Percentiles rank a stretch among this genome's conserved stretches.
These are phyloP conservation scores for Rostratula benghalensis DNA, from an alignment of 2,113 vertebrate genomes.

Conservation along the genomic window DNA sequence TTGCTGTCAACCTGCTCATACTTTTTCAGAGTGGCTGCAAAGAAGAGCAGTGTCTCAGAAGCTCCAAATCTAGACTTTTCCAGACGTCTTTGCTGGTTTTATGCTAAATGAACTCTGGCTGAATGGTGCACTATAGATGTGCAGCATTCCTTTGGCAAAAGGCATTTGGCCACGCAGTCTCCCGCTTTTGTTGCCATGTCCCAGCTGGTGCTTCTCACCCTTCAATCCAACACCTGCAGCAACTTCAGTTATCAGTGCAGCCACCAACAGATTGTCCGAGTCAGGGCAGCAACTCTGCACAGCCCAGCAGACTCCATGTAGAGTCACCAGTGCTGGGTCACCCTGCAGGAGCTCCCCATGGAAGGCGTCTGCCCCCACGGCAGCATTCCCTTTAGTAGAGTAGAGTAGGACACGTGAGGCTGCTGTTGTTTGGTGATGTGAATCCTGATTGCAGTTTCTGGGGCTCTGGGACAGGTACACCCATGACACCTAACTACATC, in stretches of 20 bases:
- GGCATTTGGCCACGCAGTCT: background rate
- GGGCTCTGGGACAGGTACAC: slow-evolving; percentile 80
- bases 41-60: background rate
- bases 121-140: background rate
- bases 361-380: background rate
- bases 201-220: background rate
- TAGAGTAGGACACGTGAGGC: background rate
- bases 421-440: background rate
- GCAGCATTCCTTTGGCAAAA: background rate
- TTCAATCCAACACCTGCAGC: background rate
- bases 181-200: background rate
- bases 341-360: background rate
- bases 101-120: background rate
- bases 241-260: background rate
- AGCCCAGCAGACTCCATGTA: background rate
- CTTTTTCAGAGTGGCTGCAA: background rate
- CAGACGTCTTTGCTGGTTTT: background rate
- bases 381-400: background rate
- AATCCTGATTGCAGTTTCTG: slow-evolving; percentile 20
- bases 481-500: slow-evolving; percentile 92
- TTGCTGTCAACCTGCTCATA: background rate
- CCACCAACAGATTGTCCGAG: background rate
- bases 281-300: background rate
- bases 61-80: background rate
- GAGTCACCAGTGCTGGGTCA: background rate